Evolutionary conservation across 2,113 vertebrate genomes (phyloP).

Genomic region (Blennius ocellaris): DNA sequence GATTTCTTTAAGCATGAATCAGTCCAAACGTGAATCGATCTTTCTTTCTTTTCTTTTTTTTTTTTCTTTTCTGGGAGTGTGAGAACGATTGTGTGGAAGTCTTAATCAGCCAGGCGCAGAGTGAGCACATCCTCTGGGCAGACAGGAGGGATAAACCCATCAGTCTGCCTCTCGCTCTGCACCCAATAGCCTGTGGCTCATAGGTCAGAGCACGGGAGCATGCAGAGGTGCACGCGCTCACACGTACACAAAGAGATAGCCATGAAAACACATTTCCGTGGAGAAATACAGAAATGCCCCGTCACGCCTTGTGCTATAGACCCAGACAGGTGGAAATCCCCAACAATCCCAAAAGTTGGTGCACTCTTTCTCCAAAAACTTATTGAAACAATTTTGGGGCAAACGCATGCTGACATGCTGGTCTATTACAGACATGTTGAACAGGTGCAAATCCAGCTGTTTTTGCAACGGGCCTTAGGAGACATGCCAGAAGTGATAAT

Average conservation of each 20-base stretch:
- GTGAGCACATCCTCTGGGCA: constrained; percentile 58
- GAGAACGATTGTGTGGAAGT: constrained; percentile 54
- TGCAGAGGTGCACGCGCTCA: neutral
- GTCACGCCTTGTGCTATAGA: constrained; percentile 34
- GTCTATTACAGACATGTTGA: no score
- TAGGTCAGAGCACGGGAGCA: constrained; percentile 37
- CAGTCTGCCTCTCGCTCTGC: constrained; percentile 42
- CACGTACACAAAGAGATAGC: constrained; percentile 15
- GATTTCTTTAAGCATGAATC: constrained; percentile 58
- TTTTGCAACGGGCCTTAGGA: no score
- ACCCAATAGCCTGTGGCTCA: constrained; percentile 39
- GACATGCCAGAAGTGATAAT: no score
- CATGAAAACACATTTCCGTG: neutral
- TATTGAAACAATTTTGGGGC: constrained; percentile 4
- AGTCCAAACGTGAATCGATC: constrained; percentile 59
- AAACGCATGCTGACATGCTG: neutral
- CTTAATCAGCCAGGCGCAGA: constrained; percentile 64
- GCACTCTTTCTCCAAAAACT: constrained; percentile 39
- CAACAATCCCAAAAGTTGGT: constrained; percentile 45
- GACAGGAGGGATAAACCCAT: constrained; percentile 62
- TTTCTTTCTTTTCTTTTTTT: no score
- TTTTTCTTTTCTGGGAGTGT: constrained; percentile 33
- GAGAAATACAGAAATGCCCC: constrained; percentile 17
- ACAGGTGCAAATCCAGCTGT: no score
- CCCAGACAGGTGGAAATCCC: constrained; percentile 63